A percentile compares a stretch with the other conserved stretches of the same genome.
These are phyloP conservation scores for Merluccius polli DNA, from an alignment of 2,797 vertebrate genomes.

Conservation along the genomic window DNA sequence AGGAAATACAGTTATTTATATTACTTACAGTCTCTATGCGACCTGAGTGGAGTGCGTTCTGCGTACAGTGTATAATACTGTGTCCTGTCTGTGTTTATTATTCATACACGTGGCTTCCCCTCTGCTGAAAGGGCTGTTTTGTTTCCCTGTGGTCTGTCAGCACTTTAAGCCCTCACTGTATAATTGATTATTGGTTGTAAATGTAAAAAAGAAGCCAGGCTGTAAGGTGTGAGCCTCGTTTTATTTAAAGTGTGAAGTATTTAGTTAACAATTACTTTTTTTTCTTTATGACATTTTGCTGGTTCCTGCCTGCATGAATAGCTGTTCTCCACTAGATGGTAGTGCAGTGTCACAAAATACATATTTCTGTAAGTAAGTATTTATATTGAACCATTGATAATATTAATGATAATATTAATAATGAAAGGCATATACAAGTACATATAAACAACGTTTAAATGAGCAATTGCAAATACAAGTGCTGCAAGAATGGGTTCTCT, in stretches of 20 bases:
- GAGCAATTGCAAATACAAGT: background rate
- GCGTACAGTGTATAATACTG: background rate
- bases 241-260: slow-evolving; percentile 1
- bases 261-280: background rate
- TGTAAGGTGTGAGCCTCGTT: slow-evolving; percentile 1
- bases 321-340: slow-evolving; percentile 66
- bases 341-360: slow-evolving; percentile 25
- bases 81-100: background rate
- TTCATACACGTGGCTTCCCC: slow-evolving; percentile 3
- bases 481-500: no score
- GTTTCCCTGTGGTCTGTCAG: slow-evolving; percentile 22
- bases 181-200: background rate
- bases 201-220: background rate
- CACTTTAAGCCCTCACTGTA: slow-evolving; percentile 1
- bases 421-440: background rate
- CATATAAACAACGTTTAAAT: background rate
- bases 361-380: background rate
- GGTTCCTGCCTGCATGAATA: background rate
- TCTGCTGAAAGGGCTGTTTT: slow-evolving; percentile 11
- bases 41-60: background rate
- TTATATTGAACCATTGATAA: background rate
- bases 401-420: background rate
- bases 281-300: background rate
- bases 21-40: background rate
- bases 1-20: background rate